Percentiles rank a stretch among this genome's conserved stretches.
Conservation (phyloP, 2,888 invertebrate species). For the Sinopyrophorus schimmeli region DNA sequence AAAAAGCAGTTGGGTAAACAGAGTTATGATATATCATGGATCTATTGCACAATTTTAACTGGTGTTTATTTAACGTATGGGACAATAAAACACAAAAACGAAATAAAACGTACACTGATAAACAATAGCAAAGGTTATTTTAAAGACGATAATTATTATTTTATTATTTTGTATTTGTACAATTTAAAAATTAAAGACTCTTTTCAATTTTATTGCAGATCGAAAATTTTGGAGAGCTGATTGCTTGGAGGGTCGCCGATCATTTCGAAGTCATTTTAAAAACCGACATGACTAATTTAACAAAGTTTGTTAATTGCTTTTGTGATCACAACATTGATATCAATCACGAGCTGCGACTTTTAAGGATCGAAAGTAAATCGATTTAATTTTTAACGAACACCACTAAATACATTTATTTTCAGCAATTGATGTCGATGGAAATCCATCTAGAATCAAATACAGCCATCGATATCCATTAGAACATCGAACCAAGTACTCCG, state of each 20-base stretch:
- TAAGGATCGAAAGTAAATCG: conserved; percentile 72
- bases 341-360: conserved; percentile 75
- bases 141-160: too few relatives aligned
- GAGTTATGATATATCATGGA: too few relatives aligned
- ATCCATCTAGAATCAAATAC: conserved; percentile 59
- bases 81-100: too few relatives aligned
- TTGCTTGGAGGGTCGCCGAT: conserved; percentile 79
- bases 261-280: conserved; percentile 75
- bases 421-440: conserved; percentile 66
- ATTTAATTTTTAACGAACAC: not conserved
- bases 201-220: conserved; percentile 59
- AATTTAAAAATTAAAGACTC: too few relatives aligned
- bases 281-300: conserved; percentile 75
- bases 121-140: too few relatives aligned
- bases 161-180: too few relatives aligned
- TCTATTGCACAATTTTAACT: too few relatives aligned
- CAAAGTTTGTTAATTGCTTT: conserved; percentile 72
- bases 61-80: too few relatives aligned
- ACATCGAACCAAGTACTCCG: conserved; percentile 48
- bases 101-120: too few relatives aligned
- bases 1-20: too few relatives aligned
- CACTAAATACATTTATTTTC: conserved; percentile 26
- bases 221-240: conserved; percentile 76
- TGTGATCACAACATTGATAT: conserved; percentile 72
- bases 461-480: conserved; percentile 54